Evolutionary conservation across 2,797 vertebrate genomes (phyloP).

Genomic region (Scomberomorus guttatus): DNA sequence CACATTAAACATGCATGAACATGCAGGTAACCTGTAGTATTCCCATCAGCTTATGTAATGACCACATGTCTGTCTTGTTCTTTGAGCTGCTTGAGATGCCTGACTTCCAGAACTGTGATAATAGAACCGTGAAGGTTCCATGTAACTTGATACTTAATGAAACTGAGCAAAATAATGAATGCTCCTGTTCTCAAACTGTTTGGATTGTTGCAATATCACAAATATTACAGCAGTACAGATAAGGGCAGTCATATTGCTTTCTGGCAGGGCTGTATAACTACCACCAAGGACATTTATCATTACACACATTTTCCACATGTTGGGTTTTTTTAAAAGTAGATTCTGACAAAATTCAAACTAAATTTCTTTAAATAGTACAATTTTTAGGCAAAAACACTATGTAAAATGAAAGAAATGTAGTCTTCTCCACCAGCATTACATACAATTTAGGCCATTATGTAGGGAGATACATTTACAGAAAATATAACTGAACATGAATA

Average conservation of each 20-base stretch:
- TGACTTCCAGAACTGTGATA: neutral
- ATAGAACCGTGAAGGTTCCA: neutral
- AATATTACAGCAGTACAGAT: neutral
- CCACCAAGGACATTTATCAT: too few species aligned
- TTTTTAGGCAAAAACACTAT: neutral
- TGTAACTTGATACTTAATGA: neutral
- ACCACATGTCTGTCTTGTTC: neutral
- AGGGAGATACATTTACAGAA: neutral
- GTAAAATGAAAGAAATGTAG: neutral
- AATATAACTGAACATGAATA: too few species aligned
- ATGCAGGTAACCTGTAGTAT: neutral
- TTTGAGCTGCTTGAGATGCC: neutral
- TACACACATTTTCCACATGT: too few species aligned
- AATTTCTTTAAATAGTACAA: too few species aligned
- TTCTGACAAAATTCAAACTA: too few species aligned
- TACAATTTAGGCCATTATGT: neutral
- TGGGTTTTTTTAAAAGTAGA: too few species aligned
- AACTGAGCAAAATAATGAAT: too few species aligned
- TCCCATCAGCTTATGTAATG: neutral
- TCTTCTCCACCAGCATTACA: neutral
- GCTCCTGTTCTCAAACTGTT: too few species aligned
- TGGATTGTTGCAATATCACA: neutral
- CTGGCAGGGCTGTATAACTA: too few species aligned
- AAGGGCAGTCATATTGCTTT: too few species aligned
- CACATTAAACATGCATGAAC: neutral